Evolutionary conservation across 2,113 vertebrate species (phyloP), one percentile per base, ranked within the genome.

Genomic region (Notiomystis cincta): DNA sequence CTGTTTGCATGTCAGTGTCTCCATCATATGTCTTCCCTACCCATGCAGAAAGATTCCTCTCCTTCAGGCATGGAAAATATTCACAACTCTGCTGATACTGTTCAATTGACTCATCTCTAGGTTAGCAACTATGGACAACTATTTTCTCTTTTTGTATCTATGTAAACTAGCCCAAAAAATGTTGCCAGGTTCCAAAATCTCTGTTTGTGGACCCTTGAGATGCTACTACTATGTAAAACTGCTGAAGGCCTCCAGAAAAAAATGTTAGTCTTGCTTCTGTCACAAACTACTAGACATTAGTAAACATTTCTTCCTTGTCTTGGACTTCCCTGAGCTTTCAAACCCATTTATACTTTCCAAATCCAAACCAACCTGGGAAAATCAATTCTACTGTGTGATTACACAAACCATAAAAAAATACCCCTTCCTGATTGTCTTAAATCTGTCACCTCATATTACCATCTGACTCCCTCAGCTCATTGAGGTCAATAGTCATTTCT

Each of bases 401-500:
- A 82, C 27, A 44, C 9, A 47, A 44, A 62, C 72, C 3, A 56
- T 15, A 50, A 91, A 78, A 56, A 56, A 65, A 25, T 18, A 45
- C 3, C 25, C 23, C 9, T 42, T 65, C 13, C 54, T 22, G 12
- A 30, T 27, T 38, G 3, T 64, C 80, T 82, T 42, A 60, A 51
- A 72, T 67, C 21, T 47, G 13, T 75, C 45, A 25, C 47, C 15
- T 70, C 65, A 19, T n/a, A 78, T 64, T 90, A 58, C 23, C 6
- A 15, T 48, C 38, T 82, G 53, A 82, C 77, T 54, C 25, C 8
- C 13, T 79, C 53, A 71, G 30, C 16, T 58, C 35, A 82, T 71
- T 66, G 33, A 90, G 53, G 30, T 90, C 53, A 79, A 15, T 38
- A 90, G 31, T 18, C 78, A 71, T 87, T 93, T 82, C 35, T 72